phyloP scores from a whole-genome alignment of 2,888 invertebrate genomes.

The Amblyteles armatorius region DNA sequence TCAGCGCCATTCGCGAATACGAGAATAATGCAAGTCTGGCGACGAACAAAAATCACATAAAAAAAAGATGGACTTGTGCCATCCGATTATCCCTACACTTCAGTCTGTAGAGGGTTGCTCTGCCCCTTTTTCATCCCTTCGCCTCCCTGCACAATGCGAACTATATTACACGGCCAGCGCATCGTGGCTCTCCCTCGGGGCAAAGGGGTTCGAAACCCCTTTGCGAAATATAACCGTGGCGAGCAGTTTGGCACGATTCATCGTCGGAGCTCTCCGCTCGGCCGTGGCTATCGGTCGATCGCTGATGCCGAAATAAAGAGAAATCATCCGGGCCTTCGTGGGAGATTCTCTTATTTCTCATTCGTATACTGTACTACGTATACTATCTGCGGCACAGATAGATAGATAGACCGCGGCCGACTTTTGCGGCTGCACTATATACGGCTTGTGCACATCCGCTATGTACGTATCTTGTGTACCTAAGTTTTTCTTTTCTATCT shows the following conservation, averaged over 20 bases:
- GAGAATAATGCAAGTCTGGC: no score
- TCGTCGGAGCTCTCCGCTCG: constrained; percentile 27
- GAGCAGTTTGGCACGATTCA: constrained; percentile 64
- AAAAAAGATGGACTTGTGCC: not conserved
- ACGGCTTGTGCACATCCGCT: not conserved
- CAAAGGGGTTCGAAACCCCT: constrained; percentile 17
- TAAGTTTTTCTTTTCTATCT: constrained; percentile 18
- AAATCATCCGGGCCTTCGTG: constrained; percentile 63
- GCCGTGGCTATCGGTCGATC: constrained; percentile 66
- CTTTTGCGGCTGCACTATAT: constrained; percentile 3
- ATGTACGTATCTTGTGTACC: not conserved
- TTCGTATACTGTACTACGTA: constrained; percentile 31
- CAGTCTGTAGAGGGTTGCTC: constrained; percentile 19
- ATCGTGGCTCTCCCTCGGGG: not conserved
- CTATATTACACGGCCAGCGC: not conserved
- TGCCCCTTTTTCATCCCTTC: not conserved
- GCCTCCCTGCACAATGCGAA: not conserved
- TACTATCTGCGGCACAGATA: constrained; percentile 10
- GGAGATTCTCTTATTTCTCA: constrained; percentile 70
- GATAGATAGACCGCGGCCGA: constrained; percentile 15
- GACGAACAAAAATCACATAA: not conserved
- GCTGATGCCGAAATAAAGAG: constrained; percentile 77
- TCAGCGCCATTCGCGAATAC: no score
- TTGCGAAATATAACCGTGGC: constrained; percentile 19
- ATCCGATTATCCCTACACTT: constrained; percentile 1